Evolutionary conservation across 2,797 vertebrate genomes (phyloP), one percentile per base, ranked within the genome.

Genomic region (Cryptoblepharus egeriae): DNA sequence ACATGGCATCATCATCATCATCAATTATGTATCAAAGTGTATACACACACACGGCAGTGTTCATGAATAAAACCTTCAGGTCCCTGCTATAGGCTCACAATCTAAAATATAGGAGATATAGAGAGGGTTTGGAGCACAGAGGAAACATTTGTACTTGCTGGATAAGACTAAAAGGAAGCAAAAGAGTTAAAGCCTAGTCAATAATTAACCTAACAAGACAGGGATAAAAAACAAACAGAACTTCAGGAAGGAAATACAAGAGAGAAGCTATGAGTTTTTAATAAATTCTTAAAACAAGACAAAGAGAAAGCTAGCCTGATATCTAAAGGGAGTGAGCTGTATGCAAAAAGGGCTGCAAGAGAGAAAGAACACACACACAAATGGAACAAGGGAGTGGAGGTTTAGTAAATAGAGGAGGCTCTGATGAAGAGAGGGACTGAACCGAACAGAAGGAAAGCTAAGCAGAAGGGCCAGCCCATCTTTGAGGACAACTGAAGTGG

Each of bases 21-120:
- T 79, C 68, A 73, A 79, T 79, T 84, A 79, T 79, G 67, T 79
- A 74, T 68, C 52, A 26, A 84, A 79, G 67, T 52, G 64, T 61
- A 79, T 22, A 52, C 18, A 52, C 49, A 74, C 70, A 74, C 70
- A 28, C 55, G 69, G 69, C 75, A 60, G 45, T 32, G 26, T 74
- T 68, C 76, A 67, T 61, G 63, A 79, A 75, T 83, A 73, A 83
- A 78, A 83, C 16, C 9, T 49, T 71, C 68, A 76, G 68, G n/a
- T 37, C 60, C 45, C 60, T 83, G 65, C 71, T 55, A 30, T 45
- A 75, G 71, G 77, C 64, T 79, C 71, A 61, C 61, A 73, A 65
- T 74, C 58, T 74, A 74, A 79, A 79, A 79, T 60, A 68, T 39
- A 60, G 68, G 77, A 74, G 39, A 78, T 24, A 58, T 77, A 74